A percentile compares a stretch with the other conserved stretches of the same genome.
Evolutionary conservation across 1,140 invertebrate genomes (phyloP).

Genomic region (Sycophila sp.): DNA sequence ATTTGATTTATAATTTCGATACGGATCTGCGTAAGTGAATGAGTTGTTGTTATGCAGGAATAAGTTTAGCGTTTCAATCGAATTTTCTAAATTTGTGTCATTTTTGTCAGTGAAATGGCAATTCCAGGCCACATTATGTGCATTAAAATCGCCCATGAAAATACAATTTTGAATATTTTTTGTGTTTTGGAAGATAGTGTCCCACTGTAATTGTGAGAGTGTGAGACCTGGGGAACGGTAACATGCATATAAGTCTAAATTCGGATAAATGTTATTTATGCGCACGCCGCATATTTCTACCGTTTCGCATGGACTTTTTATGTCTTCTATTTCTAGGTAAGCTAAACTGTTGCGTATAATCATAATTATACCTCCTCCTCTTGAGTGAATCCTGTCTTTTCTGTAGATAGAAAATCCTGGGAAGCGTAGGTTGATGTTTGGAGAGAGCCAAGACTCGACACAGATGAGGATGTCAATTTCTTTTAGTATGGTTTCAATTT

Average conservation of each 20-base stretch:
- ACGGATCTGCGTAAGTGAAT: background rate
- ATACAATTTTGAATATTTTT: background rate
- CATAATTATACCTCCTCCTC: conserved; percentile 2
- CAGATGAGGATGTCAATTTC: conserved; percentile 6
- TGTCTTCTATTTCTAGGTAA: background rate
- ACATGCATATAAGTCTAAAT: background rate
- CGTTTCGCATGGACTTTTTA: background rate
- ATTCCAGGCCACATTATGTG: conserved; percentile 14
- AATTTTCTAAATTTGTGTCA: background rate
- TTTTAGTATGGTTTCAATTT: background rate
- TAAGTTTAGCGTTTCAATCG: background rate
- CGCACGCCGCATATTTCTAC: conserved; percentile 1
- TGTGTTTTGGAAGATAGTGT: background rate
- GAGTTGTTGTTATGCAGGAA: background rate
- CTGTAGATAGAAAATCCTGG: background rate
- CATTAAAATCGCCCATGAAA: conserved; percentile 15
- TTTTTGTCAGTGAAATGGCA: background rate
- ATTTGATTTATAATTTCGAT: background rate
- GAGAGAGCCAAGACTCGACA: conserved; percentile 22
- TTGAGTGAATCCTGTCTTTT: background rate
- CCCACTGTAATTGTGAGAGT: background rate
- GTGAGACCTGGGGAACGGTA: conserved; percentile 3
- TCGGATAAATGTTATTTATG: background rate
- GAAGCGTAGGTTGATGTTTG: background rate
- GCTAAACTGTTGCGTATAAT: background rate